phyloP scores from a whole-genome alignment of 2,797 vertebrate species.

The Crax fasciolata region DNA sequence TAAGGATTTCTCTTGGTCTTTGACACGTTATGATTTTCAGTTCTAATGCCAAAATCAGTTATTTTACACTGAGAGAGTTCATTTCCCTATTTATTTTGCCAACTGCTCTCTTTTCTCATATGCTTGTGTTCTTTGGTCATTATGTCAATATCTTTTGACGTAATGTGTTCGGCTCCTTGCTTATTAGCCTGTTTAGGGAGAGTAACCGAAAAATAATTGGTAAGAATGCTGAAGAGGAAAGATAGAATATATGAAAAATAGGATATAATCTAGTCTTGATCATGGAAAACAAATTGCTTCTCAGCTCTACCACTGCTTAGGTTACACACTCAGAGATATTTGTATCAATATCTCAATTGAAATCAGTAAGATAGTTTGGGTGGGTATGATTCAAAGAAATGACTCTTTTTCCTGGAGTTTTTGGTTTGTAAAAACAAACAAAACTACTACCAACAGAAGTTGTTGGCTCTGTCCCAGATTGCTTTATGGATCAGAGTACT shows the following conservation, averaged over 20 bases:
- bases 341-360: not conserved
- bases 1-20: not conserved
- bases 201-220: not conserved
- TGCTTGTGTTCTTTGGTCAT: not conserved
- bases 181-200: not conserved
- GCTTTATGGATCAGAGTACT: not conserved
- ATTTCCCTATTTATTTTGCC: not conserved
- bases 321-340: not conserved
- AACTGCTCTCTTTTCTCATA: not conserved
- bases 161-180: not conserved
- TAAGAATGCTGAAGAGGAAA: not conserved
- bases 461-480: not conserved
- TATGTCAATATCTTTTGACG: not conserved
- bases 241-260: not conserved
- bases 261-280: not conserved
- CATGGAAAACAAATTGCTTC: not conserved
- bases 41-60: not conserved
- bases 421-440: not conserved
- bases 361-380: not conserved
- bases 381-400: not conserved
- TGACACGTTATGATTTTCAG: not conserved
- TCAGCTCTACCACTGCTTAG: not conserved
- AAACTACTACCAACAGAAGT: not conserved
- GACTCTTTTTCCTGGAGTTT: not conserved
- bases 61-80: not conserved